A percentile compares a stretch with the other conserved stretches of the same genome.
These are phyloP conservation scores for Enchytraeus crypticus DNA, from an alignment of 2,888 invertebrate genomes.

Conservation along the genomic window DNA sequence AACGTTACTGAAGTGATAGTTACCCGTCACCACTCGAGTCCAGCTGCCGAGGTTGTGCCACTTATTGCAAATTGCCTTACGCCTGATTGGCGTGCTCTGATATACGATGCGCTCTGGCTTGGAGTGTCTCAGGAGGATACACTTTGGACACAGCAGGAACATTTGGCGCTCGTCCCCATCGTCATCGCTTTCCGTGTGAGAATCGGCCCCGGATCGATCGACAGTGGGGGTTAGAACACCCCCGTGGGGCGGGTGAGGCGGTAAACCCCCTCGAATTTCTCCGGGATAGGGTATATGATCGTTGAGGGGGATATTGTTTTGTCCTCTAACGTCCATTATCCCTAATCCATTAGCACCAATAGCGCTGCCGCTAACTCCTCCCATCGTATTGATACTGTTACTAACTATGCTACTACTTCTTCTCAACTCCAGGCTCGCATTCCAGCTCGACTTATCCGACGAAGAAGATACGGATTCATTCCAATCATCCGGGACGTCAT, in stretches of 20 bases:
- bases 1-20: slow-evolving; percentile 24
- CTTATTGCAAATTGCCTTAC: slow-evolving; percentile 29
- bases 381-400: slow-evolving; percentile 15
- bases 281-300: neutral
- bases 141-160: slow-evolving; percentile 29
- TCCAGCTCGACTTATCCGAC: slow-evolving; percentile 22
- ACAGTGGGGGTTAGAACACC: neutral
- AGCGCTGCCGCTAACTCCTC: slow-evolving; percentile 2
- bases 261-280: neutral
- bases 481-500: slow-evolving; percentile 28
- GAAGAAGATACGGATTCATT: slow-evolving; percentile 15
- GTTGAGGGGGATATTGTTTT: neutral
- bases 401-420: slow-evolving; percentile 20
- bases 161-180: slow-evolving; percentile 23
- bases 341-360: neutral
- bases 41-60: slow-evolving; percentile 33
- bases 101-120: slow-evolving; percentile 26
- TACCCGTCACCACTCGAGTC: slow-evolving; percentile 29
- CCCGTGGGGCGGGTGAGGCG: too few species aligned
- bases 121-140: slow-evolving; percentile 25
- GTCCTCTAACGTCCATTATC: neutral
- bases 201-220: neutral
- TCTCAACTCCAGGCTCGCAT: slow-evolving; percentile 7
- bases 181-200: neutral
- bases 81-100: slow-evolving; percentile 16